These are phyloP conservation scores for Hylomyscus alleni DNA, from an alignment of 2,797 vertebrate genomes.

Conservation along the genomic window DNA sequence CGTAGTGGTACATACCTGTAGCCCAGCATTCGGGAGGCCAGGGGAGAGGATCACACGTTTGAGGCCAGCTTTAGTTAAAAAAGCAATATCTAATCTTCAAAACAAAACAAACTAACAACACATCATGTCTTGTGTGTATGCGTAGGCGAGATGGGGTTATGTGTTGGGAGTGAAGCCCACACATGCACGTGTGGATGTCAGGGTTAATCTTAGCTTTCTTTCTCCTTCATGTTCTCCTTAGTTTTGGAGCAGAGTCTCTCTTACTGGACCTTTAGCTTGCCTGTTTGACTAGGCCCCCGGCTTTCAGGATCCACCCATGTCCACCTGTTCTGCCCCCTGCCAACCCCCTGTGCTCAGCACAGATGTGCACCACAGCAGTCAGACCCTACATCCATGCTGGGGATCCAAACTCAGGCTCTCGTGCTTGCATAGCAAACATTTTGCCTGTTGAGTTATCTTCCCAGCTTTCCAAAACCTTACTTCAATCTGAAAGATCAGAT, in stretches of 20 bases:
- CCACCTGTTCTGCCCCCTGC: not conserved
- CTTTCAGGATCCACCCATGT: not conserved
- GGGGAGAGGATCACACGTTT: not conserved
- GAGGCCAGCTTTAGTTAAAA: not conserved
- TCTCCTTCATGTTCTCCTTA: not conserved
- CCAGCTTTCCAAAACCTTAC: not conserved
- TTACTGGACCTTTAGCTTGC: not conserved
- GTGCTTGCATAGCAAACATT: not conserved
- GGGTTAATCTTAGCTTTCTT: not conserved
- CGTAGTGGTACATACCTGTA: not conserved
- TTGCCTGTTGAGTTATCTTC: not conserved
- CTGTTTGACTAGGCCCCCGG: not conserved
- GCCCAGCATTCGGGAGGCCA: not conserved
- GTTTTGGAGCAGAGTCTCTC: not conserved
- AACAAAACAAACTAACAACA: not conserved
- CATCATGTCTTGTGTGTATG: not conserved
- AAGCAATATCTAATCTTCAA: not conserved
- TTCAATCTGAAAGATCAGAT: slow-evolving; percentile 61
- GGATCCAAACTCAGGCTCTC: not conserved
- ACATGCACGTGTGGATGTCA: not conserved
- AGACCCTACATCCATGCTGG: not conserved
- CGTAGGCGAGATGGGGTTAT: not conserved
- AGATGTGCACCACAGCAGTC: not conserved
- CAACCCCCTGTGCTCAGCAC: too few relatives aligned
- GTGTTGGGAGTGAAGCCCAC: not conserved